Base-by-base conservation (phyloP, 2,888 invertebrate species). In the Drosophila rellima region DNA sequence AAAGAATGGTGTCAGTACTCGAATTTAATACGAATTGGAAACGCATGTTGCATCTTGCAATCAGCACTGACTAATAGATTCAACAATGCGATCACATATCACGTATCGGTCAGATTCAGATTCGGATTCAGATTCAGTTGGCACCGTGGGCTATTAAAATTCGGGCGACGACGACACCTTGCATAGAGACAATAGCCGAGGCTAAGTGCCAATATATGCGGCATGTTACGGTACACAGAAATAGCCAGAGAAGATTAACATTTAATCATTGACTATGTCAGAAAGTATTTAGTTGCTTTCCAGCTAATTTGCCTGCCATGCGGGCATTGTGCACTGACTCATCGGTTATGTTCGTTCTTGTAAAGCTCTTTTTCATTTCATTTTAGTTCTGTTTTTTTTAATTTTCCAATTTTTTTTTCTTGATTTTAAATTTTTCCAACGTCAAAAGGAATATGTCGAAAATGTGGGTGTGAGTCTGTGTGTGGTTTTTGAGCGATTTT, bases 71-170 rank as follows among this genome's bases (percentile, higher is more conserved):
- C 71, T 70, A 44, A 74, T 64, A 47, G 48, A 48, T 37, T 33
- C 33, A 65, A 76, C 56, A 70, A 74, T 65, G 54, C 55, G 75
- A 29, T 51, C 61, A 50, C 29, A n/a, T n/a, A n/a, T n/a, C n/a
- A 17, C 40, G 15, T 40, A 15, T 26, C 26, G 26, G 26, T 26
- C 23, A 1, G 23, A 26, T 26, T 29, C 26, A 47, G 31, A 47
- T 15, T 18, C 45, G 15, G 44, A 35, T 35, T n/a, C 35, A 48
- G 35, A 39, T 39, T 10, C 33, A 33, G 18, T 45, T 70, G 70
- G 31, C 70, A 67, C 61, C 37, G 55, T 47, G 70, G 40, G 17
- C 73, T 77, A 72, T 72, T 67, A 63, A 74, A 70, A 74, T 70
- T 7, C 29, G 54, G 50, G 10, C 33, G 18, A 55, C 29, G 31